A percentile compares a stretch with the other conserved stretches of the same genome.
phyloP scores from a whole-genome alignment of 2,797 vertebrate species.

The Enteromius thamalakanensis region DNA sequence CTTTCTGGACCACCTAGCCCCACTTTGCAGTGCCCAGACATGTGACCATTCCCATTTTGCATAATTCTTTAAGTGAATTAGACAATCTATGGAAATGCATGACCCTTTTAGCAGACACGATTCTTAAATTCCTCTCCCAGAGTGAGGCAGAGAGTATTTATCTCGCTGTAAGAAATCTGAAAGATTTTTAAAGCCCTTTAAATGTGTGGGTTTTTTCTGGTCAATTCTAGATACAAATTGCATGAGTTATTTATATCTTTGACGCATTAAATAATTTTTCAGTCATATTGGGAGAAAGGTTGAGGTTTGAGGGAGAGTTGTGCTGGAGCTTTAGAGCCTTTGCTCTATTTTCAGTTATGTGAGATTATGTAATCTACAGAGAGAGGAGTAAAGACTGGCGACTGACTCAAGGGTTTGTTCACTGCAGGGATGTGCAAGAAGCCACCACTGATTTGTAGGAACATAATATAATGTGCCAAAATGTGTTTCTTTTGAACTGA shows the following conservation, averaged over 20 bases:
- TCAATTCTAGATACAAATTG: not conserved
- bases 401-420: slow-evolving; percentile 64
- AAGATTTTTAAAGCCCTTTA: not conserved
- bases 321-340: slow-evolving; percentile 60
- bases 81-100: not conserved
- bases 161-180: slow-evolving; percentile 2
- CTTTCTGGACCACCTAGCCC: not conserved
- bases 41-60: not conserved
- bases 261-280: slow-evolving; percentile 8
- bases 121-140: not conserved
- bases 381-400: slow-evolving; percentile 67
- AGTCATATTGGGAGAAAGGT: slow-evolving; percentile 20
- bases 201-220: not conserved
- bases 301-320: slow-evolving; percentile 15
- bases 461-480: not conserved
- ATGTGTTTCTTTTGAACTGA: not conserved
- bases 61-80: not conserved
- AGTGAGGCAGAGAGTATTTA: not conserved
- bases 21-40: not conserved
- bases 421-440: slow-evolving; percentile 46
- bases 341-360: slow-evolving; percentile 74
- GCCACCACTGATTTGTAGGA: not conserved
- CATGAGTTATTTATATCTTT: slow-evolving; percentile 9
- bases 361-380: slow-evolving; percentile 76
- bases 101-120: not conserved